Evolutionary conservation across 2,888 invertebrate genomes (phyloP).

Genomic region (Parascotia fuliginaria): DNA sequence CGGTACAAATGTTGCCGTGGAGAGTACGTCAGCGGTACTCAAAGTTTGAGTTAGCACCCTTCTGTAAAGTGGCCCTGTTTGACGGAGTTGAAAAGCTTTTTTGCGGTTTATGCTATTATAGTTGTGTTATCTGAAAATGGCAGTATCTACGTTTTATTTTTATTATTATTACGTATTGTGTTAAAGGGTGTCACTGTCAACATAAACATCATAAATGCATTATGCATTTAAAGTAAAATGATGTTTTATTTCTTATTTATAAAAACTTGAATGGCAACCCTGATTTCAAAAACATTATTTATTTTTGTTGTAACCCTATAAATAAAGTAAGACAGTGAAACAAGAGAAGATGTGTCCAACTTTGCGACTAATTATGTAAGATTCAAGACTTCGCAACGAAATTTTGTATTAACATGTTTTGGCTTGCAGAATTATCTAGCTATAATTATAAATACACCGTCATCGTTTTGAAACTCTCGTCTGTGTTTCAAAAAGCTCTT

Average conservation of each 20-base stretch:
- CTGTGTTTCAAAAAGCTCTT: neutral
- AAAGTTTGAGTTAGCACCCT: constrained; percentile 31
- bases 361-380: constrained; percentile 5
- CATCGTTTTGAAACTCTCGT: neutral
- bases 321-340: neutral
- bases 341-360: constrained; percentile 1
- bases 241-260: too few relatives aligned
- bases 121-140: neutral
- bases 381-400: constrained; percentile 1
- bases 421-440: neutral
- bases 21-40: constrained; percentile 23
- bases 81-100: neutral
- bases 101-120: neutral
- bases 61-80: constrained; percentile 3
- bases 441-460: neutral
- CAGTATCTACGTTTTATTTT: neutral
- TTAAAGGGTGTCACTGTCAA: too few relatives aligned
- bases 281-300: neutral
- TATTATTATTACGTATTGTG: too few relatives aligned
- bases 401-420: constrained; percentile 1
- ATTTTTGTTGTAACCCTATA: neutral
- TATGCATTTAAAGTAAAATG: too few relatives aligned
- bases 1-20: constrained; percentile 39
- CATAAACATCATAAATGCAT: too few relatives aligned
- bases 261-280: too few relatives aligned